These are phyloP conservation scores for Catostomus latipinnis DNA, from an alignment of 2,797 vertebrate species.

Conservation along the genomic window DNA sequence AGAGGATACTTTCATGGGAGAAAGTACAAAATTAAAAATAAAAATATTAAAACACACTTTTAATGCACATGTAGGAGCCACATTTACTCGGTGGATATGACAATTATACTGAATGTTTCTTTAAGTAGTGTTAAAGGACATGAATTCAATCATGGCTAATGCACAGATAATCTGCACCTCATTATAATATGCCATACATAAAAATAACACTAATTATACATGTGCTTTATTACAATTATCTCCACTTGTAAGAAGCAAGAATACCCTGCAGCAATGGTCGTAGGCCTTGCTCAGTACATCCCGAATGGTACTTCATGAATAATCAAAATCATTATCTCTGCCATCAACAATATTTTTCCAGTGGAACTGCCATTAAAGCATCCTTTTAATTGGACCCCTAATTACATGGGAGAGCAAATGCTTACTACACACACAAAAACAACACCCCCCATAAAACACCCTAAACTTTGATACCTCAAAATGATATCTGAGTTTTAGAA, in stretches of 20 bases:
- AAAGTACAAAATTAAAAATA: not conserved
- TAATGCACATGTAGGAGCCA: slow-evolving; percentile 56
- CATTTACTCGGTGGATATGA: slow-evolving; percentile 59
- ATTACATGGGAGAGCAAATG: slow-evolving; percentile 44
- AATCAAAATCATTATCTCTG: slow-evolving; percentile 82
- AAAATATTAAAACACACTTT: slow-evolving; percentile 23
- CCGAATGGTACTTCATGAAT: slow-evolving; percentile 76
- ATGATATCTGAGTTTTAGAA: slow-evolving; percentile 10
- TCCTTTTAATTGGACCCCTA: slow-evolving; percentile 69
- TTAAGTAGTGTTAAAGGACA: slow-evolving; percentile 53
- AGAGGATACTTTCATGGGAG: too few relatives aligned
- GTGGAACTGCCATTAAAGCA: slow-evolving; percentile 77
- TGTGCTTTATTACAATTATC: slow-evolving; percentile 78
- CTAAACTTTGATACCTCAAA: slow-evolving; percentile 26
- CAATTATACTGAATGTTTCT: slow-evolving; percentile 56
- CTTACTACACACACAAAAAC: slow-evolving; percentile 22
- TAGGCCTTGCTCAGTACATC: slow-evolving; percentile 67
- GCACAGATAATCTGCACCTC: slow-evolving; percentile 66
- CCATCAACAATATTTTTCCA: slow-evolving; percentile 71
- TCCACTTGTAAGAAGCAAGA: slow-evolving; percentile 72
- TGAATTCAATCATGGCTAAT: slow-evolving; percentile 60
- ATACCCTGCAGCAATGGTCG: slow-evolving; percentile 70
- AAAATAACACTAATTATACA: slow-evolving; percentile 81
- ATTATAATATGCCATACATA: slow-evolving; percentile 68
- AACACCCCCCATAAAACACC: slow-evolving; percentile 26